These are phyloP conservation scores for Aspiorhynchus laticeps DNA, from an alignment of 2,113 vertebrate species.

Conservation along the genomic window DNA sequence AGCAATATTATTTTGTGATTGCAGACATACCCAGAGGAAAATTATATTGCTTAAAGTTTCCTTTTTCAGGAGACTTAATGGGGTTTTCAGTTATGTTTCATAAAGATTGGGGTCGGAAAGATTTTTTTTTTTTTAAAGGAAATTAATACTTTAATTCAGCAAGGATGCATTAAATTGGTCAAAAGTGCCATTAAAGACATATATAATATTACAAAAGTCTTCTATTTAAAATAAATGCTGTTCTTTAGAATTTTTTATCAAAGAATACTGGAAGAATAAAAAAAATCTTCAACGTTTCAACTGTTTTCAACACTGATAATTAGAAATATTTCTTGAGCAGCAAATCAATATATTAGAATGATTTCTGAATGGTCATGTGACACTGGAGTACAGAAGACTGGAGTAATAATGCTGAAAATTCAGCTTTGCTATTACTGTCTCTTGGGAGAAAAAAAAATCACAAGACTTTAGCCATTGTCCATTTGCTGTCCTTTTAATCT, in stretches of 20 bases:
- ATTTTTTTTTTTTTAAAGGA: too few species aligned
- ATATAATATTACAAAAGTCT: not conserved
- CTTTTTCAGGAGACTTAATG: not conserved
- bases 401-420: too few species aligned
- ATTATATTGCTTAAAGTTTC: not conserved
- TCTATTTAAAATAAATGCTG: too few species aligned
- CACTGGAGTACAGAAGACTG: too few species aligned
- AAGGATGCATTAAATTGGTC: not conserved
- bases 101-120: not conserved
- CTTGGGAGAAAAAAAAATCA: not conserved
- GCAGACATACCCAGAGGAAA: not conserved
- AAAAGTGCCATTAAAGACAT: not conserved
- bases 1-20: conserved; percentile 28
- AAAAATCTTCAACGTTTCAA: too few species aligned
- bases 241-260: too few species aligned
- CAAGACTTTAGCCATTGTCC: not conserved
- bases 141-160: not conserved
- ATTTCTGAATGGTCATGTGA: not conserved
- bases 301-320: not conserved
- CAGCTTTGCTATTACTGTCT: not conserved
- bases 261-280: too few species aligned
- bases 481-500: conserved; percentile 8
- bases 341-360: too few species aligned
- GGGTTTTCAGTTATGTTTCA: not conserved
- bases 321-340: not conserved